phyloP scores from a whole-genome alignment of 2,113 vertebrate genomes.

The Macaca nemestrina region DNA sequence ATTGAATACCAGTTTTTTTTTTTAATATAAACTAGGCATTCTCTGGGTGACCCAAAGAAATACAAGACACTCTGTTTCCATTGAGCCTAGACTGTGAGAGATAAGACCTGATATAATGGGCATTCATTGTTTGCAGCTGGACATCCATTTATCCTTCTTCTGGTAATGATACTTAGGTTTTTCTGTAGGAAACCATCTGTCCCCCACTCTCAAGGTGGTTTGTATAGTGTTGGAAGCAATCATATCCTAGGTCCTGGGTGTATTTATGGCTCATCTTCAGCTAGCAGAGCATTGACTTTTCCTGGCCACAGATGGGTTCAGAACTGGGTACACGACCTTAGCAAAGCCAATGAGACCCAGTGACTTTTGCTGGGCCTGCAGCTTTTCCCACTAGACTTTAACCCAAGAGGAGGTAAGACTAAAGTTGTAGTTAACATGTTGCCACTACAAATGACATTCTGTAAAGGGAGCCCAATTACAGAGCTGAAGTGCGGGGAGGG shows the following conservation, averaged over 20 bases:
- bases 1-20: neutral
- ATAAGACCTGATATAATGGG: neutral
- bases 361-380: neutral
- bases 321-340: neutral
- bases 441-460: neutral
- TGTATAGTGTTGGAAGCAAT: neutral
- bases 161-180: neutral
- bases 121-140: neutral
- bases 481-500: neutral
- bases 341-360: neutral
- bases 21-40: neutral
- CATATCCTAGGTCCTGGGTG: neutral
- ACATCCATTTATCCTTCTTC: neutral
- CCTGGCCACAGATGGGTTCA: neutral
- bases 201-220: neutral
- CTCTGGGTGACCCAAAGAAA: neutral
- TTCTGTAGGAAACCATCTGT: neutral
- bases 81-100: neutral
- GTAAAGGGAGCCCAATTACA: neutral
- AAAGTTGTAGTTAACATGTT: neutral
- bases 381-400: neutral
- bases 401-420: neutral
- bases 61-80: neutral
- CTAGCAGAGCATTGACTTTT: neutral
- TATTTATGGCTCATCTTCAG: neutral